These are phyloP conservation scores for Strigamia crassipes DNA, from an alignment of 2,888 invertebrate genomes.

Conservation along the genomic window DNA sequence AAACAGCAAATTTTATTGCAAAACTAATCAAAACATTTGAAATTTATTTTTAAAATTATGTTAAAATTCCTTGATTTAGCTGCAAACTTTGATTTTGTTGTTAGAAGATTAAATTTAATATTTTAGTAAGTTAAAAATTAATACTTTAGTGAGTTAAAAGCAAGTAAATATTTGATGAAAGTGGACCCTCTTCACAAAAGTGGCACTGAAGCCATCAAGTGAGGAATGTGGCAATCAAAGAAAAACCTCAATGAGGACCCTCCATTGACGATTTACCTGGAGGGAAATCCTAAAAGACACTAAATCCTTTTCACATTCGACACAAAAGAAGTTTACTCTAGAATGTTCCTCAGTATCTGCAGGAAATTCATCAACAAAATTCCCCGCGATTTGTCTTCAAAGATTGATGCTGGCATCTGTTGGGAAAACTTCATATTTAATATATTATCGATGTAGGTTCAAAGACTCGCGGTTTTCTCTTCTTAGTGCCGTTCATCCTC, in stretches of 20 bases:
- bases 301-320: neutral
- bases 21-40: neutral
- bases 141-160: no score
- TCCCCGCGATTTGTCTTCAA: neutral
- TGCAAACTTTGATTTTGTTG: no score
- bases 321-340: neutral
- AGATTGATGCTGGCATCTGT: neutral
- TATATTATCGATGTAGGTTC: neutral
- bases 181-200: slow-evolving; percentile 2
- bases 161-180: slow-evolving; percentile 7
- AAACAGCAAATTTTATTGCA: neutral
- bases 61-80: no score
- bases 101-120: no score
- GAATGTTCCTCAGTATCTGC: no score
- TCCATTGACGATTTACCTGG: neutral
- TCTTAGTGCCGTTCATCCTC: neutral
- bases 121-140: no score
- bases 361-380: no score
- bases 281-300: neutral
- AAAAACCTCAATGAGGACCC: neutral
- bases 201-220: neutral
- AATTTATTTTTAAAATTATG: no score
- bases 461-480: neutral
- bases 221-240: slow-evolving; percentile 27
- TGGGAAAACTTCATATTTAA: neutral